Conservation (phyloP, 2,888 invertebrate species). For the Drosophila paramelanica region DNA sequence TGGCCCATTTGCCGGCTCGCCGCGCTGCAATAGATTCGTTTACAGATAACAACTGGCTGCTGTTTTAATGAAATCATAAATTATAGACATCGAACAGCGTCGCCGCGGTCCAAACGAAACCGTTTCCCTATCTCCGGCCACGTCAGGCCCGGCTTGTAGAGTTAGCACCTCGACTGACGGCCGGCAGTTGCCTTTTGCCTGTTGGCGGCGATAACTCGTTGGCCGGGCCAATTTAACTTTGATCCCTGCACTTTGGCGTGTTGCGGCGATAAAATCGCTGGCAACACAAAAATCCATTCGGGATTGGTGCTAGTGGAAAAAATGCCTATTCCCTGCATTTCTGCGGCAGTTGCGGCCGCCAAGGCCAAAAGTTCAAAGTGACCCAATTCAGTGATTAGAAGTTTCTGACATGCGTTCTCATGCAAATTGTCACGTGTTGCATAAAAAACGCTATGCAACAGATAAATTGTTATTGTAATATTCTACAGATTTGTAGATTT, state of each 20-base stretch:
- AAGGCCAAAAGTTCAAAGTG: constrained; percentile 79
- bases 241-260: constrained; percentile 79
- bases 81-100: constrained; percentile 74
- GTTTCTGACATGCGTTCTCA: constrained; percentile 63
- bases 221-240: constrained; percentile 71
- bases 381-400: constrained; percentile 74
- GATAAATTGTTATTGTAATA: neutral
- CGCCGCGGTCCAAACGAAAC: constrained; percentile 2
- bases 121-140: constrained; percentile 53
- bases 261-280: constrained; percentile 74
- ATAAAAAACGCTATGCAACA: neutral
- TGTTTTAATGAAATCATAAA: constrained; percentile 85
- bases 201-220: constrained; percentile 64
- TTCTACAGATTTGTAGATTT: neutral
- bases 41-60: constrained; percentile 82
- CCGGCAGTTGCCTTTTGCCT: constrained; percentile 20
- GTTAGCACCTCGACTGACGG: constrained; percentile 71
- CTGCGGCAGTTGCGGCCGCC: constrained; percentile 38
- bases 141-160: constrained; percentile 78
- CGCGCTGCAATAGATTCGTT: constrained; percentile 80
- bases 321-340: constrained; percentile 37
- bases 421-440: constrained; percentile 60
- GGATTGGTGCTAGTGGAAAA: constrained; percentile 3
- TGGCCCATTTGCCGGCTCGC: constrained; percentile 60
- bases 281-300: constrained; percentile 24